Conservation (phyloP, 2,888 invertebrate genomes). For the Pelosia muscerda region DNA sequence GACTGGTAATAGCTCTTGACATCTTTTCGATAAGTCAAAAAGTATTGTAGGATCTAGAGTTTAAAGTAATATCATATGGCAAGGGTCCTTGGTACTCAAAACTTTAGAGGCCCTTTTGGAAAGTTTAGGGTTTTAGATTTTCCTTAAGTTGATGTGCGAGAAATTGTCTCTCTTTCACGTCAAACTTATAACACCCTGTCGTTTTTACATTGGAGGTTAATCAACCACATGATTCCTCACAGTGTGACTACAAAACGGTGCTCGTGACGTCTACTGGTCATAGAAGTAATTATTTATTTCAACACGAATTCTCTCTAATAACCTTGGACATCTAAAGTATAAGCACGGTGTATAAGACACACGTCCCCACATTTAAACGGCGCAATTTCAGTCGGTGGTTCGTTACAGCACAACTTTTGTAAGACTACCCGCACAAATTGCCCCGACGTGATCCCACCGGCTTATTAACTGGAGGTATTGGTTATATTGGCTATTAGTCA, state of each 20-base stretch:
- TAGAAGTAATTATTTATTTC: too few relatives aligned
- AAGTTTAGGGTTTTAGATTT: too few relatives aligned
- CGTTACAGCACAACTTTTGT: slow-evolving; percentile 71
- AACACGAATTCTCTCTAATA: not conserved
- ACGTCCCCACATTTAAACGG: slow-evolving; percentile 70
- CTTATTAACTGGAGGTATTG: slow-evolving; percentile 62
- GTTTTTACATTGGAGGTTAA: too few relatives aligned
- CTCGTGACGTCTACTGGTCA: too few relatives aligned
- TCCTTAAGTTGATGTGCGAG: too few relatives aligned
- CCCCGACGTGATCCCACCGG: slow-evolving; percentile 66
- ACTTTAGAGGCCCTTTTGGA: too few relatives aligned
- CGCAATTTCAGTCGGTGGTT: slow-evolving; percentile 68
- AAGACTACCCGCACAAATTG: slow-evolving; percentile 67
- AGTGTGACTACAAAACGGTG: too few relatives aligned
- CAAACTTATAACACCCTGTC: too few relatives aligned
- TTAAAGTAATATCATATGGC: not conserved
- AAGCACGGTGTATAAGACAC: slow-evolving; percentile 47
- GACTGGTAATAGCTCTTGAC: not conserved
- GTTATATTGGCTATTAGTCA: slow-evolving; percentile 47
- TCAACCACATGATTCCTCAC: too few relatives aligned
- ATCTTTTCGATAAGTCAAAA: not conserved
- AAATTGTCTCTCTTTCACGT: too few relatives aligned
- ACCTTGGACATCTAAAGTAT: slow-evolving; percentile 4
- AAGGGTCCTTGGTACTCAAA: too few relatives aligned
- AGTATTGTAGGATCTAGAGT: not conserved